phyloP scores from a whole-genome alignment of 2,888 invertebrate genomes.

The Punctoribates punctum region DNA sequence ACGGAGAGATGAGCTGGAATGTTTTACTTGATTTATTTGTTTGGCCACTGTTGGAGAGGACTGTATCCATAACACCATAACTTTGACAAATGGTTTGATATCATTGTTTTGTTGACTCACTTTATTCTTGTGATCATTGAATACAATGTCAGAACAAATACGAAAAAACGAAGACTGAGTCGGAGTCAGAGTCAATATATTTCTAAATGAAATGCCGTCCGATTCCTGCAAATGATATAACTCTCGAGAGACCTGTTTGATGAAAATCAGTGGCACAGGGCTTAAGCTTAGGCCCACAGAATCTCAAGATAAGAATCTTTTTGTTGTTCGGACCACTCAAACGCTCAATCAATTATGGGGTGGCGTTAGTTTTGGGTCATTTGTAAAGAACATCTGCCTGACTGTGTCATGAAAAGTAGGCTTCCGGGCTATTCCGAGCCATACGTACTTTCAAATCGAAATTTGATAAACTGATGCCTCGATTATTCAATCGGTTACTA shows the following conservation, averaged over 20 bases:
- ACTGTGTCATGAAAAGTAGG: background rate
- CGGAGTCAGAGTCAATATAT: conserved; percentile 19
- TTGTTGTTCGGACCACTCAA: background rate
- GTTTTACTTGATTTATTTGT: conserved; percentile 25
- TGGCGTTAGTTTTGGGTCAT: too few relatives aligned
- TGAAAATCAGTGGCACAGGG: conserved; percentile 23
- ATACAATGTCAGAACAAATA: conserved; percentile 31
- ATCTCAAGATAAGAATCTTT: conserved; percentile 31
- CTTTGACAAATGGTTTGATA: conserved; percentile 17
- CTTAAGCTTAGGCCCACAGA: background rate
- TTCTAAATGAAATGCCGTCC: conserved; percentile 23
- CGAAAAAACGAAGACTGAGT: conserved; percentile 9
- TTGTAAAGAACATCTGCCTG: conserved; percentile 5
- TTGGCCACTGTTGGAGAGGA: conserved; percentile 6
- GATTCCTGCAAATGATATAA: conserved; percentile 24
- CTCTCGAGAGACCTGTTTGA: conserved; percentile 26
- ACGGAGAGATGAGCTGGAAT: background rate
- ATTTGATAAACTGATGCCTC: too few relatives aligned
- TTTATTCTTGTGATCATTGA: conserved; percentile 16
- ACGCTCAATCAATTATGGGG: background rate
- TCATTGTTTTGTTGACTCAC: conserved; percentile 32
- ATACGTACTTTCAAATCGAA: too few relatives aligned
- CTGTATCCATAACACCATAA: conserved; percentile 33
- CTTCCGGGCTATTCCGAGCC: too few relatives aligned
- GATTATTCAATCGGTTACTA: too few relatives aligned